Evolutionary conservation across 2,888 invertebrate genomes (phyloP), one percentile per base, ranked within the genome.

Genomic region (Trachelus troglodyta): DNA sequence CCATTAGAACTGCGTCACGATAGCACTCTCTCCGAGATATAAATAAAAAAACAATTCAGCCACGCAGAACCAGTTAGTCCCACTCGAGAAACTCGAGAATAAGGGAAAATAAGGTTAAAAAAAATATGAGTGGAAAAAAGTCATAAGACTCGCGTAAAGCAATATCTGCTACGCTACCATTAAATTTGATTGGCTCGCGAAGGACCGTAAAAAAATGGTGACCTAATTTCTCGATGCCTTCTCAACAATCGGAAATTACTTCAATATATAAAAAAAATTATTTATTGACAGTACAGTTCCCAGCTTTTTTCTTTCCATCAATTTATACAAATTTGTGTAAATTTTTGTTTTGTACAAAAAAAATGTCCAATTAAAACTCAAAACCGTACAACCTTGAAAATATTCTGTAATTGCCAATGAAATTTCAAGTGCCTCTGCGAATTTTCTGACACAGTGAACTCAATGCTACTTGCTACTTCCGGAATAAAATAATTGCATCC

Each of bases 391-490:
- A 15, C 23, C 40, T 23, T 56, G 2, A 23, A 23, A 23, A 23
- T 56, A 23, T 56, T 23, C 9, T 9, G 1, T 56, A 56, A 56
- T 23, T 56, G 9, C 40, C 40, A 56, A 23, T 6, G 9, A 56
- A 56, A 56, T 6, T 56, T 56, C 40, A 56, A 23, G 40, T 2
- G 9, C 40, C 23, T 56, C 23, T 4, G 15, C 9, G 0, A 56
- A 23, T 15, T 71, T 69, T 68, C 37, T 33, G 73, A 76, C 56
- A 76, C 76, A 35, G 68, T 40, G 33, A 76, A 69, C 69, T 73
- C 33, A 15, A 71, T 34, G 35, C 56, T 56, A 37, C 68, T 78
- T 76, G 35, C 56, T 34, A 69, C 73, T 78, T 78, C 78, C 78
- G 76, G 78, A 56, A 69, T 73, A 35, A 76, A 76, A 78, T 76